phyloP scores from a whole-genome alignment of 1,140 invertebrate species.

The Ceratina japonica region DNA sequence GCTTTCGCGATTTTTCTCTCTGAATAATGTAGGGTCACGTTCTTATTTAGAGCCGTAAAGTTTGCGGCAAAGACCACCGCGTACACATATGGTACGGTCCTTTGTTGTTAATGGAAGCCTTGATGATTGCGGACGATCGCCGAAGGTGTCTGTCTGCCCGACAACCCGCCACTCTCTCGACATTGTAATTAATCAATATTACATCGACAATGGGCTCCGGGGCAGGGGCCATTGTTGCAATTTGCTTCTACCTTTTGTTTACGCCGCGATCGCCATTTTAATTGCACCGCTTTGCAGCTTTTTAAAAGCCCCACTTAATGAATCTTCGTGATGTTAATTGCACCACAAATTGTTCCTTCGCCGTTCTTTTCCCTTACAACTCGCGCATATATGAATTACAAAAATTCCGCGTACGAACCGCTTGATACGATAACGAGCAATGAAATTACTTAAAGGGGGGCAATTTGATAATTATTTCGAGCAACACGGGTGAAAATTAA shows the following conservation, averaged over 20 bases:
- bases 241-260: constrained; percentile 64
- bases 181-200: constrained; percentile 75
- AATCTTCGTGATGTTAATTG: constrained; percentile 13
- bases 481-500: constrained; percentile 7
- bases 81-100: constrained; percentile 7
- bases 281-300: constrained; percentile 65
- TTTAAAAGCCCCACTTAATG: constrained; percentile 40
- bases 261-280: constrained; percentile 65
- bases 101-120: constrained; percentile 63
- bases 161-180: constrained; percentile 28
- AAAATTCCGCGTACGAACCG: background rate
- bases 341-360: constrained; percentile 1
- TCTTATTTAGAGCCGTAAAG: background rate
- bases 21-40: too few relatives aligned
- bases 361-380: background rate
- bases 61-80: constrained; percentile 17
- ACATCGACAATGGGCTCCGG: constrained; percentile 69
- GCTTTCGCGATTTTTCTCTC: background rate
- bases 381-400: background rate
- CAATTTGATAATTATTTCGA: background rate
- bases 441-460: background rate
- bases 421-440: background rate
- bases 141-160: constrained; percentile 42
- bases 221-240: constrained; percentile 68
- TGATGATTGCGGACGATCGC: constrained; percentile 58